Percentiles rank a stretch among this genome's conserved stretches.
Evolutionary conservation across 2,113 vertebrate genomes (phyloP).

Genomic region (Pyrgilauda ruficollis): DNA sequence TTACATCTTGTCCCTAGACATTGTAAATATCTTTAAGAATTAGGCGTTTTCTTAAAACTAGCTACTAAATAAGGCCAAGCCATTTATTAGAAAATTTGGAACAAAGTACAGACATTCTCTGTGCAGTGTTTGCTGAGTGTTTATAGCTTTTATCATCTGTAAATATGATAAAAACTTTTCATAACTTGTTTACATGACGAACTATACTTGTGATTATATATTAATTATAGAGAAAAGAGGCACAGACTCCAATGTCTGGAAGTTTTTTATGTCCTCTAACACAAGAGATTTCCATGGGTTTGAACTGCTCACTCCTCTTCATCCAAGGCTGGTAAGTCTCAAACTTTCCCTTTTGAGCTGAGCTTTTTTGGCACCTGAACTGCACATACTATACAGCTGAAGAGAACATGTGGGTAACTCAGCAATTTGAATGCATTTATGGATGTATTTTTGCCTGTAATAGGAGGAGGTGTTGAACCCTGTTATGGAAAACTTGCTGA

Average conservation of each 20-base stretch:
- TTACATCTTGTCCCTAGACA: not conserved
- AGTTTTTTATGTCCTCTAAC: not conserved
- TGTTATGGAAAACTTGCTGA: not conserved
- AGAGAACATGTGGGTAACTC: not conserved
- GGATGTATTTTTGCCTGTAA: not conserved
- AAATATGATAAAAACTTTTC: not conserved
- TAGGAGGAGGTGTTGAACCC: not conserved
- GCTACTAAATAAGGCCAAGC: not conserved
- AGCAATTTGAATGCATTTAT: not conserved
- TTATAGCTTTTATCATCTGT: not conserved
- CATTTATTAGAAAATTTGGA: not conserved
- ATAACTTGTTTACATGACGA: not conserved
- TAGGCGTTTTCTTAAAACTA: not conserved
- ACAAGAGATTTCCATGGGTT: not conserved
- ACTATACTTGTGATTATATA: not conserved
- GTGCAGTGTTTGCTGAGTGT: not conserved
- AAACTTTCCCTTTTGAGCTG: not conserved
- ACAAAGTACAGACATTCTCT: not conserved
- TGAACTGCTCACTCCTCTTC: not conserved
- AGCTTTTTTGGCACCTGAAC: not conserved
- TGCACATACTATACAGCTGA: not conserved
- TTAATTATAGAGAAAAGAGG: not conserved
- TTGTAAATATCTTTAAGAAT: not conserved
- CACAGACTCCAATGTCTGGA: not conserved
- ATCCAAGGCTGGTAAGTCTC: not conserved